Conservation (phyloP, 2,888 invertebrate genomes). For the Oxytorus armatus region DNA sequence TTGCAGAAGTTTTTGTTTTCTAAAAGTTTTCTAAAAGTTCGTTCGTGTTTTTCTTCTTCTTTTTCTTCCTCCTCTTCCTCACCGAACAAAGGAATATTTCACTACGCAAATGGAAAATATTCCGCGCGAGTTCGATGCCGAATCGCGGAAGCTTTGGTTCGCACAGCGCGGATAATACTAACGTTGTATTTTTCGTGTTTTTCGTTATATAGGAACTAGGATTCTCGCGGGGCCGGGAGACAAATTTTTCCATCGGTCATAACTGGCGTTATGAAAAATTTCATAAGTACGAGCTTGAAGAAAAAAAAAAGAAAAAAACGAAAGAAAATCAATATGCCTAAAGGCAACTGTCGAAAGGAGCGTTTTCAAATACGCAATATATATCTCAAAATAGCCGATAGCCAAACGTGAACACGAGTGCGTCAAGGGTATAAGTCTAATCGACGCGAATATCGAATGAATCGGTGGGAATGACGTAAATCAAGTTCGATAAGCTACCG, state of each 20-base stretch:
- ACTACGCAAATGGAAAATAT: slow-evolving; percentile 28
- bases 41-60: slow-evolving; percentile 11
- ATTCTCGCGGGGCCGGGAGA: slow-evolving; percentile 32
- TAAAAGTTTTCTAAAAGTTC: slow-evolving; percentile 22
- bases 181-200: slow-evolving; percentile 16
- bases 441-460: slow-evolving; percentile 33
- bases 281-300: slow-evolving; percentile 25
- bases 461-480: slow-evolving; percentile 53
- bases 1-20: slow-evolving; percentile 34
- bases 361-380: too few relatives aligned
- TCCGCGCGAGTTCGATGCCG: slow-evolving; percentile 10
- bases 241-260: background rate
- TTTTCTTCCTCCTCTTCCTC: background rate
- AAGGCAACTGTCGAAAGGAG: too few relatives aligned
- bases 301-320: background rate
- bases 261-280: slow-evolving; percentile 19
- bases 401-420: slow-evolving; percentile 2
- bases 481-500: slow-evolving; percentile 47
- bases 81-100: slow-evolving; percentile 1
- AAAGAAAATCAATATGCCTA: background rate
- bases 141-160: slow-evolving; percentile 13
- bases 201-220: slow-evolving; percentile 47
- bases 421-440: slow-evolving; percentile 37
- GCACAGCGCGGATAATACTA: slow-evolving; percentile 35
- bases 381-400: slow-evolving; percentile 1